Conservation (phyloP, 2,888 invertebrate genomes). For the Amphipyra berbera region DNA sequence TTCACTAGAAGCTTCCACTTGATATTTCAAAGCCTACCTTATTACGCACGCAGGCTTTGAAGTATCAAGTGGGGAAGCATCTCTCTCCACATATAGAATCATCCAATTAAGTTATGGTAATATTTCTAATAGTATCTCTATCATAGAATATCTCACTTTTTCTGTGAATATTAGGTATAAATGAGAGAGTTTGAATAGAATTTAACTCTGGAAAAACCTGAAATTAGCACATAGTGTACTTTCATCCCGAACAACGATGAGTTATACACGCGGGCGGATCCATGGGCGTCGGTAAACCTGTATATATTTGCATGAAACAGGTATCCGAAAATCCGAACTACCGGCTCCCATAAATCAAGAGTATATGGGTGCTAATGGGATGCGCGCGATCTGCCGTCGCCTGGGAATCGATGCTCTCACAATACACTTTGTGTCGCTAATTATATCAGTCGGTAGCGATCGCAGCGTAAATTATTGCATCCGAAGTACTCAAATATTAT, state of each 20-base stretch:
- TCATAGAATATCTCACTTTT: too few relatives aligned
- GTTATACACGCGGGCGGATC: too few relatives aligned
- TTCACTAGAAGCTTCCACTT: constrained; percentile 35
- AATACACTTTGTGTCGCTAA: constrained; percentile 47
- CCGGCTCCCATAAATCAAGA: constrained; percentile 15
- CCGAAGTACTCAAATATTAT: constrained; percentile 8
- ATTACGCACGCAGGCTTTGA: constrained; percentile 11
- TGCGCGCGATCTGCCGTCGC: constrained; percentile 22
- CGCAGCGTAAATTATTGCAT: constrained; percentile 15
- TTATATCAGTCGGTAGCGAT: constrained; percentile 40
- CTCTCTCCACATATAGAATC: not conserved
- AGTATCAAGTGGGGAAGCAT: constrained; percentile 1
- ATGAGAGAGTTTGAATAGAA: too few relatives aligned
- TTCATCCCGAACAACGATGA: too few relatives aligned
- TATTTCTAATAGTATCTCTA: too few relatives aligned
- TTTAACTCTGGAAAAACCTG: too few relatives aligned
- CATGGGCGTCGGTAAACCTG: too few relatives aligned
- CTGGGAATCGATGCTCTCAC: constrained; percentile 44
- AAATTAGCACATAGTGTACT: too few relatives aligned
- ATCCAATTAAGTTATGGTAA: not conserved
- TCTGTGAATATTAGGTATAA: too few relatives aligned
- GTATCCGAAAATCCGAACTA: not conserved
- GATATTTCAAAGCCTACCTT: constrained; percentile 20
- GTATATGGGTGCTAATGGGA: constrained; percentile 51
- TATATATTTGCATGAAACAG: not conserved